Base-by-base conservation (phyloP, 1,140 invertebrate species). In the Neoseiulus cucumeris region DNA sequence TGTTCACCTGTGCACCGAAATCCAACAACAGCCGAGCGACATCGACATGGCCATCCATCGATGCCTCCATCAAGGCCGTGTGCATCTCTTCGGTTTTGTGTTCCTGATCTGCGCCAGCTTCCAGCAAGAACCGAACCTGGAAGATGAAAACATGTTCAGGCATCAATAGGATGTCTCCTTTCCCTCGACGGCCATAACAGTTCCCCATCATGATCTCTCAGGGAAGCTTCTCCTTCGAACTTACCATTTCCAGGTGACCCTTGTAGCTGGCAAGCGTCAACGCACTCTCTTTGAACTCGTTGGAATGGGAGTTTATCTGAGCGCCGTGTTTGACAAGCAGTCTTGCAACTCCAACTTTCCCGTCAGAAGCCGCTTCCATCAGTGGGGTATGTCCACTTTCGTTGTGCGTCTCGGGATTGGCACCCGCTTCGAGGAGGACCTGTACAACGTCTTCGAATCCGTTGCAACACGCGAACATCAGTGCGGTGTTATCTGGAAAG, bases 1-100 rank as follows among this genome's bases (percentile, higher is more conserved):
- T 96, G 77, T 97, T 98, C 7, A 93, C 87, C 81, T 97, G 91
- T 42, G 95, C 94, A 66, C 91, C 93, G n/a, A 89, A 93, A 78
- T 96, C 90, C 14, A 98, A 76, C 33, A 98, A 78, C 64, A 95
- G 79, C 39, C 90, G 77, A 1, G 91, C 91, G 28, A 98, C 93
- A 77, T 98, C 91, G 0, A 98, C 85, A 76, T 99, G 94, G 1
- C 95, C 95, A 79, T 98, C 95, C 94, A 98, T 98, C 33, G 91
- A 95, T 25, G 95, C 94, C 78, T 99, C 95, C 93, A 98, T 98
- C 1, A 99, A 78, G 28, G 95, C 94, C 1, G 94, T 98, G 77
- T 98, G 94, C 92, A 98, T 96, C 79, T 98, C 95, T 77, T 98
- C 93, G 0, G 93, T 95, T 80, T 95, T 94, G 79, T 97, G 90